Percentiles rank a stretch among this genome's conserved stretches.
These are phyloP conservation scores for Stichodactyla helianthus DNA, from an alignment of 64 coral and sea anemone species.

Conservation along the genomic window DNA sequence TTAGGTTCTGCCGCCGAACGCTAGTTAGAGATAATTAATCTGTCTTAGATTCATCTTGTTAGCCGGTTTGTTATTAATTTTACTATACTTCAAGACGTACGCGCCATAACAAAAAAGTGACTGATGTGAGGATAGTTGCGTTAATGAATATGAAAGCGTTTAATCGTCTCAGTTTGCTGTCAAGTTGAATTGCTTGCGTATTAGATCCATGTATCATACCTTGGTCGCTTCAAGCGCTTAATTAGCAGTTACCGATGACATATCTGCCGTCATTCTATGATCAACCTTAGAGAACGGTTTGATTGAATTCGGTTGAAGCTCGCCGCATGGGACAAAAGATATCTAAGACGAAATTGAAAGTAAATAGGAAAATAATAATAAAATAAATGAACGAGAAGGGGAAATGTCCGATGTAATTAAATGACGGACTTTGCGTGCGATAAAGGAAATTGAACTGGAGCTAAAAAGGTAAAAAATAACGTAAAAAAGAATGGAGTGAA, in stretches of 20 bases:
- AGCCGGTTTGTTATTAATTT: not conserved
- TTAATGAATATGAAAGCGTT: not conserved
- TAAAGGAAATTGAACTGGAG: not conserved
- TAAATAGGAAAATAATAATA: not conserved
- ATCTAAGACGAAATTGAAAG: not conserved
- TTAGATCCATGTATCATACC: constrained; percentile 1
- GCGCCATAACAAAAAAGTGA: constrained; percentile 1
- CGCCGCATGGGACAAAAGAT: not conserved
- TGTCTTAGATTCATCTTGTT: not conserved
- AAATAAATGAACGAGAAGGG: not conserved
- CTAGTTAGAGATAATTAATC: not conserved
- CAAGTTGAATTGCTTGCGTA: not conserved
- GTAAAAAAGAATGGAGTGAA: too few species aligned
- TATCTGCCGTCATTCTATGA: not conserved
- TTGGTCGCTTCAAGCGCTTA: not conserved
- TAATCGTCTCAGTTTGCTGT: not conserved
- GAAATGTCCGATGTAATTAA: not conserved
- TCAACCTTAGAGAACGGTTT: not conserved
- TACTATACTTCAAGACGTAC: not conserved
- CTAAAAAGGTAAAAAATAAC: not conserved
- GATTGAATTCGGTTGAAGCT: not conserved
- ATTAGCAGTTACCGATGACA: constrained; percentile 2
- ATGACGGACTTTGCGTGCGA: not conserved
- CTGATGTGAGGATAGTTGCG: not conserved
- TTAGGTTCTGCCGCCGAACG: not conserved